These are phyloP conservation scores for Doris montereyensis DNA, from an alignment of 2,888 invertebrate genomes.

Conservation along the genomic window DNA sequence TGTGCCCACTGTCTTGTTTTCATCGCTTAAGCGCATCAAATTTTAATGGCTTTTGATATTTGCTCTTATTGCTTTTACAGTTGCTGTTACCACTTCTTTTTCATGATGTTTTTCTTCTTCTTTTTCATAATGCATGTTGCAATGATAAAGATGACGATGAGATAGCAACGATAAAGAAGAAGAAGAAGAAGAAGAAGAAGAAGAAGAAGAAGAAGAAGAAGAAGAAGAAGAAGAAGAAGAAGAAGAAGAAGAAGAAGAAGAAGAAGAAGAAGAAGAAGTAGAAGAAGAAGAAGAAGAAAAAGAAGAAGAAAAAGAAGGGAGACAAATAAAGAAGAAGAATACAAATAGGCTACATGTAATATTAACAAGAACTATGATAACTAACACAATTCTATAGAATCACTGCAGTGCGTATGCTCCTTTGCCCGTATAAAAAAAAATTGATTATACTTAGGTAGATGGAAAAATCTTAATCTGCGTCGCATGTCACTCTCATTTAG, in stretches of 20 bases:
- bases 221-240: not conserved
- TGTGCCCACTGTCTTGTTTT: no score
- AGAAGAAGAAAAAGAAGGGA: not conserved
- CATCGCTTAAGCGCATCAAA: not conserved
- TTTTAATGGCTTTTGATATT: not conserved
- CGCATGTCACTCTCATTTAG: no score
- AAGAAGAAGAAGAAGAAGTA: not conserved
- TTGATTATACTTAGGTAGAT: no score
- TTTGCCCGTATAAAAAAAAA: no score
- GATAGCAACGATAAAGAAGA: not conserved
- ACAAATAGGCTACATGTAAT: not conserved
- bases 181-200: not conserved
- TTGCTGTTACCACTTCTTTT: not conserved
- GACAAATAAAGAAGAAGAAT: no score
- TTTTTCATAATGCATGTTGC: not conserved
- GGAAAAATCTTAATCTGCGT: no score
- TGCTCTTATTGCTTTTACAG: not conserved
- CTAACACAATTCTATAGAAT: not conserved
- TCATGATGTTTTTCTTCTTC: no score
- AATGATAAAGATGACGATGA: not conserved
- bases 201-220: not conserved
- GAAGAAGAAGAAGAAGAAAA: not conserved
- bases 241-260: not conserved
- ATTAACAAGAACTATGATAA: not conserved
- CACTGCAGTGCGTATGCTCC: no score